phyloP scores from a whole-genome alignment of 2,888 invertebrate species.

The Stenolophus ochropezus region DNA sequence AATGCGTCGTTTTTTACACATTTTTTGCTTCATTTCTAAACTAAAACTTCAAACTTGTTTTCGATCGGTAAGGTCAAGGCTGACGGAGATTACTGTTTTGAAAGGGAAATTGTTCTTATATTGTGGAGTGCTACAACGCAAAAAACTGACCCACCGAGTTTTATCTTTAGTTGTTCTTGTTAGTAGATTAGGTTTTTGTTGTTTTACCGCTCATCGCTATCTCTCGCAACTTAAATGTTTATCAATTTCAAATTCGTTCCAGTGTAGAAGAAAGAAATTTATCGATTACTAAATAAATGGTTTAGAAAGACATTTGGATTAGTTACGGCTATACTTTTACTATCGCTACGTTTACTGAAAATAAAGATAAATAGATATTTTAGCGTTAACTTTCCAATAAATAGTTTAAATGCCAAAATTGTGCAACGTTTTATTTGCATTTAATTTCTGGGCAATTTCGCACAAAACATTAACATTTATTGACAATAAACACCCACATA shows the following conservation, averaged over 20 bases:
- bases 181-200: neutral
- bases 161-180: neutral
- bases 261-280: neutral
- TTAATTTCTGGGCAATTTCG: neutral
- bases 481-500: neutral
- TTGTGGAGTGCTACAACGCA: neutral
- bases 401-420: conserved; percentile 34
- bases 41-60: conserved; percentile 51
- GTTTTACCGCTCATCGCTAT: neutral
- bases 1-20: conserved; percentile 8
- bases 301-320: conserved; percentile 21
- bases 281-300: neutral
- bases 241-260: conserved; percentile 46
- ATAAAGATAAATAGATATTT: conserved; percentile 39
- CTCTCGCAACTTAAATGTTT: too few species aligned
- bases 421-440: conserved; percentile 38
- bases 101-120: conserved; percentile 46
- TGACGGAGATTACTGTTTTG: conserved; percentile 43
- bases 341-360: conserved; percentile 3
- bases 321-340: conserved; percentile 29
- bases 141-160: conserved; percentile 26
- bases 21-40: conserved; percentile 5
- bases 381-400: conserved; percentile 41
- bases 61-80: conserved; percentile 47
- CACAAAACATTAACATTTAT: neutral